Conservation (phyloP, 2,888 invertebrate species). For the Coleophora deauratella region DNA sequence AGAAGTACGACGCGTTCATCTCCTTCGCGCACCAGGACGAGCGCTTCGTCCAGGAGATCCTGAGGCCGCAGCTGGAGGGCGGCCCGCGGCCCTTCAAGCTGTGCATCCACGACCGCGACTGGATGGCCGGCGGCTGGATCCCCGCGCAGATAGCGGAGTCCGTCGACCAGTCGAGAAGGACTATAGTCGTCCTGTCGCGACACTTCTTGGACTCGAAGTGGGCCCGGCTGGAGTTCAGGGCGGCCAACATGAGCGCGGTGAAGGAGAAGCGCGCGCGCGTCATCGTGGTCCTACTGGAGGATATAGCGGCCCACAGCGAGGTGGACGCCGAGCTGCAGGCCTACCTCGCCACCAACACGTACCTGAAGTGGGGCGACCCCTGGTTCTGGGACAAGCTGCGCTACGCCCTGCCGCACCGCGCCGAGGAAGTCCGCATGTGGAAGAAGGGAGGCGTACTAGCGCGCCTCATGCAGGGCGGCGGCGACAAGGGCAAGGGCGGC, state of each 20-base stretch:
- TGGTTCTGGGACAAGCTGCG: constrained; percentile 86
- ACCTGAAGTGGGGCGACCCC: constrained; percentile 85
- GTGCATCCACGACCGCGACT: constrained; percentile 84
- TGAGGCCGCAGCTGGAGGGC: constrained; percentile 80
- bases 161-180: constrained; percentile 77
- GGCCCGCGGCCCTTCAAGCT: constrained; percentile 54
- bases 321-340: constrained; percentile 59
- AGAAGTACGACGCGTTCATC: constrained; percentile 84
- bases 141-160: constrained; percentile 79
- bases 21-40: constrained; percentile 86
- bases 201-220: constrained; percentile 51
- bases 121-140: constrained; percentile 83
- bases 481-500: not conserved
- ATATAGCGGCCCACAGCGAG: constrained; percentile 64
- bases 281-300: constrained; percentile 79
- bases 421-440: constrained; percentile 1
- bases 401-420: constrained; percentile 75
- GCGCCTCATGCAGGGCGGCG: not conserved
- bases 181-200: constrained; percentile 23
- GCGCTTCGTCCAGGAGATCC: constrained; percentile 76
- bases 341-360: constrained; percentile 84
- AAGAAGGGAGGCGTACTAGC: not conserved
- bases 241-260: constrained; percentile 57
- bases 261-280: constrained; percentile 76
- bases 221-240: constrained; percentile 78